Percentiles rank a stretch among this genome's conserved stretches.
These are phyloP conservation scores for Rostratula benghalensis DNA, from an alignment of 2,113 vertebrate genomes.

Conservation along the genomic window DNA sequence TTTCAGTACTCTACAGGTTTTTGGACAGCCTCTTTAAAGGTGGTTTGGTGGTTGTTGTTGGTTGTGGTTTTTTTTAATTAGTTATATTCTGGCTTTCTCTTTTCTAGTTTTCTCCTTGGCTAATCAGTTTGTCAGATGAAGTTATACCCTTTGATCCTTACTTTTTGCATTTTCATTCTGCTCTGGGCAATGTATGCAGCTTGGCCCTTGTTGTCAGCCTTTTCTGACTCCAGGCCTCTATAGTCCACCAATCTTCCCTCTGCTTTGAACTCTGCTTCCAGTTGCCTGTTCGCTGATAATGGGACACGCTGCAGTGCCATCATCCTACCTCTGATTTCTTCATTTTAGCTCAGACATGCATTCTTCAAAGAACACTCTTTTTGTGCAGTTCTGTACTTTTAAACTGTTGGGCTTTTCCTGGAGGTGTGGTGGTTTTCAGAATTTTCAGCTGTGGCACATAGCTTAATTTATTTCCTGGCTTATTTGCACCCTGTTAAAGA, in stretches of 20 bases:
- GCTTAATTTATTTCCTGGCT: background rate
- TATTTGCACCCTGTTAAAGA: background rate
- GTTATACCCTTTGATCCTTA: background rate
- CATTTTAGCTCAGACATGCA: background rate
- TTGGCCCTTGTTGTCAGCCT: background rate
- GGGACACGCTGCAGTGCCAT: background rate
- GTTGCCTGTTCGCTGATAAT: background rate
- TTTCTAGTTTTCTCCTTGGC: background rate
- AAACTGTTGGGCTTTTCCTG: background rate
- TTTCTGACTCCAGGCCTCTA: background rate
- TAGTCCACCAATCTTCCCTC: background rate
- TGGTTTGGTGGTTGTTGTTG: background rate
- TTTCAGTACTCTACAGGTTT: background rate
- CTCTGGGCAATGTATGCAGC: background rate
- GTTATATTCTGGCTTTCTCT: background rate
- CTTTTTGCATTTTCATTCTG: background rate
- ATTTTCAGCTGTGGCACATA: background rate
- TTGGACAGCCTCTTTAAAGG: background rate
- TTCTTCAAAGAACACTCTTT: background rate
- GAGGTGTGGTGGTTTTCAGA: background rate
- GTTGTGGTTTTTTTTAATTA: background rate
- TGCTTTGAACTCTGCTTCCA: background rate
- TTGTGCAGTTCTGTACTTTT: background rate
- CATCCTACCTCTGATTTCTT: background rate
- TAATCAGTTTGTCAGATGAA: background rate